Evolutionary conservation across 2,888 invertebrate genomes (phyloP), one percentile per base, ranked within the genome.

Genomic region (Cantharis rustica): DNA sequence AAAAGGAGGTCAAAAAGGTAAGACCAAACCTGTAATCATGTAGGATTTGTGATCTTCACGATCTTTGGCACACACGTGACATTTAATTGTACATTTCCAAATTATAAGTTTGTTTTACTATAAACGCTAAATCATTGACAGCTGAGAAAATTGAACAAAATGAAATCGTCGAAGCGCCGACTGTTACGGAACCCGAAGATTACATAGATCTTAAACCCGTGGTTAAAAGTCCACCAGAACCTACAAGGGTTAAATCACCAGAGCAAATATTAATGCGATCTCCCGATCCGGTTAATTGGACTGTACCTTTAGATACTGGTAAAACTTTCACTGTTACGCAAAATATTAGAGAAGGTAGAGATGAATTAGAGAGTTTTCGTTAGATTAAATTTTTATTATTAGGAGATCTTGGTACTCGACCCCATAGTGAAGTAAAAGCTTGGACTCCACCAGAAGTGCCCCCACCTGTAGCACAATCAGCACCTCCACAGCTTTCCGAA

Each of bases 261-360:
- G 97, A 97, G 87, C 95, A 96, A 88, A 95, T 96, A 89, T 93
- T 96, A 87, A 95, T 96, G 94, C 92, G 96, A 82, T 96, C 96
- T 16, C 97, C 97, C 13, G 97, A 97, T 89, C 97, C 97, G 71
- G 97, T 97, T 84, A 96, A 96, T 89, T 97, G 97, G 97, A 97
- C 96, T 71, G 96, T 97, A 78, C 96, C 97, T 73, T 91, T 97
- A 85, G 97, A 97, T 89, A 97, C 96, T 82, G 96, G 96, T 84
- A 96, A 96, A 90, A 96, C 96, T 62, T 96, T 96, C 89, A 96
- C 96, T 63, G 96, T 96, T 84, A 96, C 96, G 79, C 96, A 96
- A 90, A 96, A 96, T 89, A 95, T 96, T 84, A 93, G 94, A 85
- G 93, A 93, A 89, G 93, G 93, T 93, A 87, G 85, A 84, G 5